Conservation (phyloP, 2,797 vertebrate genomes). For the Hypotaenidia philippensis region DNA sequence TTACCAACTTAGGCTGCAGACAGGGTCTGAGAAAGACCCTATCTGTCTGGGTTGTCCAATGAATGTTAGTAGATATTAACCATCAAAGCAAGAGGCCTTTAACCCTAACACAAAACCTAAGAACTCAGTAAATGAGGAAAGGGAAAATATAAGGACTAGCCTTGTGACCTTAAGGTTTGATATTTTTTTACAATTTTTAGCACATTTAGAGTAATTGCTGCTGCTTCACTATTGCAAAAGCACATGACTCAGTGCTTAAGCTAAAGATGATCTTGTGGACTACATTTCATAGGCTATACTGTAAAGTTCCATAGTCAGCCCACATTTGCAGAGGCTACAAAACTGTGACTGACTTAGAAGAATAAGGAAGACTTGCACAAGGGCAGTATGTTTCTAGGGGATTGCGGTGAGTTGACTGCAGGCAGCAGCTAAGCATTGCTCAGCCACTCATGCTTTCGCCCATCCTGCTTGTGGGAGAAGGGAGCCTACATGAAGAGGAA, state of each 20-base stretch:
- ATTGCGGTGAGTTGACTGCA: not conserved
- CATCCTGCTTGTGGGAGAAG: not conserved
- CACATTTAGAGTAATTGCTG: not conserved
- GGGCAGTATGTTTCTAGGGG: not conserved
- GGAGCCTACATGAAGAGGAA: not conserved
- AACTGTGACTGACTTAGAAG: not conserved
- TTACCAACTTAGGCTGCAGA: not conserved
- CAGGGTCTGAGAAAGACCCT: not conserved
- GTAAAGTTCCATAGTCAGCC: not conserved
- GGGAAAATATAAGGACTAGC: not conserved
- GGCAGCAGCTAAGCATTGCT: not conserved
- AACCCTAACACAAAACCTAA: not conserved
- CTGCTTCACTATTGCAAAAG: not conserved
- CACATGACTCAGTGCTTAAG: not conserved
- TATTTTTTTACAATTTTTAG: not conserved
- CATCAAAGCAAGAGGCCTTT: not conserved
- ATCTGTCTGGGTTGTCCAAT: not conserved
- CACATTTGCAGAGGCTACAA: not conserved
- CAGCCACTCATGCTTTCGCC: fast-evolving
- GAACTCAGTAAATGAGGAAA: not conserved
- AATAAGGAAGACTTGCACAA: not conserved
- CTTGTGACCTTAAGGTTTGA: not conserved
- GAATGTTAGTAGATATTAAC: not conserved
- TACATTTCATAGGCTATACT: not conserved
- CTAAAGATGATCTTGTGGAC: not conserved